Conservation (phyloP, 2,888 invertebrate species). For the Pandemis cinnamomeana region DNA sequence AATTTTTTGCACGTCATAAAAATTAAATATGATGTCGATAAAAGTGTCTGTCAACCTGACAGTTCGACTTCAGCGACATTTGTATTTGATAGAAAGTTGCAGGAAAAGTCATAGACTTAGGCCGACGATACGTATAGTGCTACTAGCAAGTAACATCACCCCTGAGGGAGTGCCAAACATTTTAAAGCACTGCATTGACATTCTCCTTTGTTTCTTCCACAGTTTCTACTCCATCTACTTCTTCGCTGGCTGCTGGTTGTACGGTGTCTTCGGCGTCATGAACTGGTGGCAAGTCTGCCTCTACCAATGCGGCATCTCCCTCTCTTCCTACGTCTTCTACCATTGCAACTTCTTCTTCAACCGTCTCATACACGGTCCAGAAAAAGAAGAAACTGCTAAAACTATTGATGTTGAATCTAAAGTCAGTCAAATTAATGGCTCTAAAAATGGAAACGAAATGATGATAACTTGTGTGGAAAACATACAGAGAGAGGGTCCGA, state of each 20-base stretch:
- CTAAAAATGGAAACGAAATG: background rate
- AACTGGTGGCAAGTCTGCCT: conserved; percentile 80
- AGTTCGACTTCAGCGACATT: too few relatives aligned
- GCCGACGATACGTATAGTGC: too few relatives aligned
- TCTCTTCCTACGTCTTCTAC: conserved; percentile 67
- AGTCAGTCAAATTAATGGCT: background rate
- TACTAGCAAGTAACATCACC: too few relatives aligned
- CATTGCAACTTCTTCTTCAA: conserved; percentile 71
- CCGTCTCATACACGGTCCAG: conserved; percentile 64
- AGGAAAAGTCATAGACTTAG: too few relatives aligned
- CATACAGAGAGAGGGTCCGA: background rate
- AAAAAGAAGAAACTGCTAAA: conserved; percentile 34
- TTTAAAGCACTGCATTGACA: background rate
- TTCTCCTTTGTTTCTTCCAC: conserved; percentile 46
- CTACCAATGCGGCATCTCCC: conserved; percentile 70
- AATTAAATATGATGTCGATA: too few relatives aligned
- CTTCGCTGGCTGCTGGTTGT: conserved; percentile 76
- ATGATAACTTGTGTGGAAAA: background rate
- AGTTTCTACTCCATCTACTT: conserved; percentile 78
- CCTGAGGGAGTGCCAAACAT: too few relatives aligned
- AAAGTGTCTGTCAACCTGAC: too few relatives aligned
- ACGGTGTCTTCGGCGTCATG: conserved; percentile 80
- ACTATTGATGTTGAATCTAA: background rate
- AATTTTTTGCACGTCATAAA: too few relatives aligned
- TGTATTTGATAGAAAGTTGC: too few relatives aligned